Evolutionary conservation across 2,888 invertebrate genomes (phyloP).

Genomic region (Oscheius myriophilus): DNA sequence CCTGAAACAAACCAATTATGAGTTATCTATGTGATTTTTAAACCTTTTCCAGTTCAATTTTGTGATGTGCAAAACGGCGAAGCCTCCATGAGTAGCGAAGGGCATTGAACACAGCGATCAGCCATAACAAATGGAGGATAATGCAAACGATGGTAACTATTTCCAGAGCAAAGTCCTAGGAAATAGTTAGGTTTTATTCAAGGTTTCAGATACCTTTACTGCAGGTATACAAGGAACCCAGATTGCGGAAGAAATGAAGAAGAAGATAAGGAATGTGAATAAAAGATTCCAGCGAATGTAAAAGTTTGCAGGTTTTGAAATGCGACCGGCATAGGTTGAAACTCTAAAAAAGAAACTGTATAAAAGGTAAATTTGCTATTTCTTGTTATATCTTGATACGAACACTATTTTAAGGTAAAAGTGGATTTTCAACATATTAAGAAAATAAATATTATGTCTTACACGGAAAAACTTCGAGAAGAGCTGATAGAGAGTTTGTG

Average conservation of each 20-base stretch:
- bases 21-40: not conserved
- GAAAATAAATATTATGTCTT: no score
- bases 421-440: no score
- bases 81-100: constrained; percentile 54
- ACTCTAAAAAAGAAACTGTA: constrained; percentile 1
- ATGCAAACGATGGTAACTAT: constrained; percentile 58
- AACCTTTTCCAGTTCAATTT: constrained; percentile 53
- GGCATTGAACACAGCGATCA: constrained; percentile 59
- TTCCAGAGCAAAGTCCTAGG: constrained; percentile 58
- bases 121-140: constrained; percentile 56
- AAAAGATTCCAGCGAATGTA: constrained; percentile 65
- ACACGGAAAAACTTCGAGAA: no score
- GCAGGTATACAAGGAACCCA: constrained; percentile 63
- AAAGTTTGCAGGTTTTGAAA: constrained; percentile 59
- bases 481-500: no score
- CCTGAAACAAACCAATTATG: constrained; percentile 28
- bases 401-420: no score
- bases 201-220: constrained; percentile 33
- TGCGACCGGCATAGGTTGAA: constrained; percentile 53
- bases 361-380: no score
- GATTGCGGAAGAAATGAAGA: constrained; percentile 59
- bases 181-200: not conserved
- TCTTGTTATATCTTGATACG: no score
- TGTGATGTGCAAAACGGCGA: constrained; percentile 48
- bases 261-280: constrained; percentile 62